A percentile compares a stretch with the other conserved stretches of the same genome.
These are phyloP conservation scores for Drosophila bocqueti DNA, from an alignment of 1,140 invertebrate species.

Conservation along the genomic window DNA sequence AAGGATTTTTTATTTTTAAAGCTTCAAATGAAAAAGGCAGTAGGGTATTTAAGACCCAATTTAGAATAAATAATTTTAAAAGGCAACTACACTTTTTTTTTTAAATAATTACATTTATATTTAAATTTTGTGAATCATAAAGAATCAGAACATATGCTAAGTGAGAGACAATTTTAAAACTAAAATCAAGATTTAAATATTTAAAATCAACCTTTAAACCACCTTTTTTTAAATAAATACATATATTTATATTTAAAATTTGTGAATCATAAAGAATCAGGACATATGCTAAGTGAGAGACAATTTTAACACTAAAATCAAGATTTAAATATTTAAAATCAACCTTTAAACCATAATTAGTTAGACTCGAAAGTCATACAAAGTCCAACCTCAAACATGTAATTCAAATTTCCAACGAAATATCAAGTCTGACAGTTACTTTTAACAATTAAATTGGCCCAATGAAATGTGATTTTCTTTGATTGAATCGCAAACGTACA, in stretches of 20 bases:
- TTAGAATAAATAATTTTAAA: too few relatives aligned
- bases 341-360: background rate
- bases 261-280: too few relatives aligned
- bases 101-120: too few relatives aligned
- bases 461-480: conserved; percentile 7
- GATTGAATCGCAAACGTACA: conserved; percentile 4
- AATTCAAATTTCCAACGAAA: background rate
- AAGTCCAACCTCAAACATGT: accelerated
- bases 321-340: background rate
- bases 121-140: too few relatives aligned
- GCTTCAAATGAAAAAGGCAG: too few relatives aligned
- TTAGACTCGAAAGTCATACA: background rate
- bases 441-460: background rate
- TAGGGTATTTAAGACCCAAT: too few relatives aligned
- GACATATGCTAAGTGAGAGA: too few relatives aligned
- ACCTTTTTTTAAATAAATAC: too few relatives aligned
- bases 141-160: too few relatives aligned
- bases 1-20: too few relatives aligned
- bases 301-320: background rate
- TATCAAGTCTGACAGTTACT: background rate
- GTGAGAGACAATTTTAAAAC: background rate
- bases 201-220: background rate
- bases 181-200: background rate
- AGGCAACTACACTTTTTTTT: too few relatives aligned
- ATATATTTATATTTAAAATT: too few relatives aligned